Evolutionary conservation across 2,888 invertebrate genomes (phyloP).

Genomic region (Dusona sp.): DNA sequence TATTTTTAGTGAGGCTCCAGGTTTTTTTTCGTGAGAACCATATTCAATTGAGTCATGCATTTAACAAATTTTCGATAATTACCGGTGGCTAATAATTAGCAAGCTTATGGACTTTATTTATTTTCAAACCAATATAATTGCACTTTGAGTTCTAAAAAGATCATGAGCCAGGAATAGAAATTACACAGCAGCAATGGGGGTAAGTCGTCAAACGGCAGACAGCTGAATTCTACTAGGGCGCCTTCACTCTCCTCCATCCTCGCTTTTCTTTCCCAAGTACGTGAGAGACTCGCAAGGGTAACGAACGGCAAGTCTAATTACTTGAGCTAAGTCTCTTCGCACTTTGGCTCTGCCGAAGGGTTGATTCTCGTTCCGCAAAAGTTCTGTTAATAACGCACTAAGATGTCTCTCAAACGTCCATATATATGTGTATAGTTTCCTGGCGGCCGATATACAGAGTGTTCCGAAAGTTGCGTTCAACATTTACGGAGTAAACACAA

Average conservation of each 20-base stretch:
- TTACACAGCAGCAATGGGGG: not conserved
- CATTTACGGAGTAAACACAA: not conserved
- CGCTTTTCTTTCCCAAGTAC: conserved; percentile 18
- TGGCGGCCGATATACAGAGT: not conserved
- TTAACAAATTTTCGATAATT: not conserved
- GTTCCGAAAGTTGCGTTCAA: not conserved
- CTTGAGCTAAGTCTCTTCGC: conserved; percentile 80
- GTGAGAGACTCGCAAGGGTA: conserved; percentile 73
- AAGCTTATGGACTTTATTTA: not conserved
- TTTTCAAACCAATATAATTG: not conserved
- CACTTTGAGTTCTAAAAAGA: not conserved
- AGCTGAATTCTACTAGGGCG: conserved; percentile 53
- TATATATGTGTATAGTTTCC: not conserved
- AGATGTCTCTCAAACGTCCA: conserved; percentile 76
- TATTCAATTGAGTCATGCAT: not conserved
- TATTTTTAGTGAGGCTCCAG: not conserved
- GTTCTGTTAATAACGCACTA: conserved; percentile 80
- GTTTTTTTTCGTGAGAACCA: not conserved
- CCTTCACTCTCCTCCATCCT: conserved; percentile 27
- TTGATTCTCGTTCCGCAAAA: conserved; percentile 47
- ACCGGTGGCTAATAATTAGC: no score
- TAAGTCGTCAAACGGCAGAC: conserved; percentile 40
- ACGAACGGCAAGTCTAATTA: conserved; percentile 83
- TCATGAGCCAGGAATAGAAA: conserved; percentile 2
- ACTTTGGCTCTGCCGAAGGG: conserved; percentile 67